Evolutionary conservation across 2,888 invertebrate genomes (phyloP), one percentile per base, ranked within the genome.

Genomic region (Protodeltote pygarga): DNA sequence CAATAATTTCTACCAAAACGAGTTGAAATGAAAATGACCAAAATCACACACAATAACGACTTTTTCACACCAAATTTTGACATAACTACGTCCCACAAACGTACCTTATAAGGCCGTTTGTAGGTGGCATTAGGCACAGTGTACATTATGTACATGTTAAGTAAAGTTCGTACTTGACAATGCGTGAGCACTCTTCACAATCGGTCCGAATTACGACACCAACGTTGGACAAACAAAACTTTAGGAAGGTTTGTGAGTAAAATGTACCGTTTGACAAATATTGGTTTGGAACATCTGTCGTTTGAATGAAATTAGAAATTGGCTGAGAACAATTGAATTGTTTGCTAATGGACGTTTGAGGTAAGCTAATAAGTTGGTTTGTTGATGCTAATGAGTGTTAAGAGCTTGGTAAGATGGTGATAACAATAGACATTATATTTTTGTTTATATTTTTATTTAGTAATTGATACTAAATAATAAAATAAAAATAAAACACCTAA

Each of bases 191-290:
- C 73, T 66, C 73, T 78, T 58, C 53, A 77, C 74, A 68, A 77
- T 77, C 73, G 77, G 79, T 81, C 81, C 77, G 78, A 79, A 83
- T 85, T 85, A 83, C 83, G 81, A 79, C 74, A 85, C 74, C 65
- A 77, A 72, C 72, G 66, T 61, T 51, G 42, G 60, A 50, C 67
- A 72, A 57, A 71, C 63, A 73, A 62, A 28, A 37, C 39, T 62
- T 61, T 72, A 67, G 65, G 62, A 37, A 39, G 53, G 49, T 34
- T 39, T 58, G 57, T 45, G 51, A 58, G 55, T 51, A 45, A 51
- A 47, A 53, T 60, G 41, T 41, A 53, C 68, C 57, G 68, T 68
- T 66, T 28, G 44, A 62, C 37, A 64, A 68, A 68, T 66, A 66
- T 66, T 68, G 27, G 31, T 21, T 53, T 2, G 16, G 39, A 48